Percentiles rank a stretch among this genome's conserved stretches.
These are phyloP conservation scores for Netelia virgata DNA, from an alignment of 2,888 invertebrate genomes.

Conservation along the genomic window DNA sequence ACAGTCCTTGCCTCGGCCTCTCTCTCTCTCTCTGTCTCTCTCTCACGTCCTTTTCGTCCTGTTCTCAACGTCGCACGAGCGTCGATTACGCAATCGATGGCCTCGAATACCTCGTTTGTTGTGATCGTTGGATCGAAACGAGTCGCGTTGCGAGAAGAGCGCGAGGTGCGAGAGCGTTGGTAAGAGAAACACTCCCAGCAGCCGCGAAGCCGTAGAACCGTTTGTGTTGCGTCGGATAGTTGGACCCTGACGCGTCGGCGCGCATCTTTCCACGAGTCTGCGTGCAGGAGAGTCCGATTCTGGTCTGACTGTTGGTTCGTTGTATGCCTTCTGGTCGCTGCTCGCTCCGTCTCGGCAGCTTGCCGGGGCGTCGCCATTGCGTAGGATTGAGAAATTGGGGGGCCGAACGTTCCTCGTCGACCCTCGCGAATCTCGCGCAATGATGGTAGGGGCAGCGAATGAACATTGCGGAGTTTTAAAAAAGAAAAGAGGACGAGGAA, in stretches of 20 bases:
- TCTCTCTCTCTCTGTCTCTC: background rate
- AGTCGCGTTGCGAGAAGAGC: conserved; percentile 42
- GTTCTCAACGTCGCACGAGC: background rate
- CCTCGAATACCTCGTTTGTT: background rate
- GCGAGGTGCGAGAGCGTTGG: conserved; percentile 47
- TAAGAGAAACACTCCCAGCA: conserved; percentile 68
- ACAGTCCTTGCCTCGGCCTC: background rate
- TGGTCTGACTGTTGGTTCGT: conserved; percentile 67
- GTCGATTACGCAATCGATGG: conserved; percentile 3
- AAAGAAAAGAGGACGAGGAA: conserved; percentile 4
- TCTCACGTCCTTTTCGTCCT: background rate
- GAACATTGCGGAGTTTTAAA: conserved; percentile 25
- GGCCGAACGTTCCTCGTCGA: conserved; percentile 67
- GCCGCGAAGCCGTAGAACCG: conserved; percentile 61
- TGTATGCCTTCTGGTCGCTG: conserved; percentile 19
- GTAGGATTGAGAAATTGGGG: conserved; percentile 75
- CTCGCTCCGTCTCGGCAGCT: conserved; percentile 67
- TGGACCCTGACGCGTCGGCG: conserved; percentile 66
- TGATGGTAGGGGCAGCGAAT: conserved; percentile 50
- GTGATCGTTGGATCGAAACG: conserved; percentile 32
- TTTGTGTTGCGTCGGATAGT: conserved; percentile 67
- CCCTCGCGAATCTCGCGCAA: conserved; percentile 62
- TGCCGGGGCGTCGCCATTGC: conserved; percentile 83
- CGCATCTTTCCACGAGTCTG: conserved; percentile 77
- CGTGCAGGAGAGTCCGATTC: conserved; percentile 75